These are phyloP conservation scores for Pachyramphus minor DNA, from an alignment of 2,113 vertebrate genomes.

Conservation along the genomic window DNA sequence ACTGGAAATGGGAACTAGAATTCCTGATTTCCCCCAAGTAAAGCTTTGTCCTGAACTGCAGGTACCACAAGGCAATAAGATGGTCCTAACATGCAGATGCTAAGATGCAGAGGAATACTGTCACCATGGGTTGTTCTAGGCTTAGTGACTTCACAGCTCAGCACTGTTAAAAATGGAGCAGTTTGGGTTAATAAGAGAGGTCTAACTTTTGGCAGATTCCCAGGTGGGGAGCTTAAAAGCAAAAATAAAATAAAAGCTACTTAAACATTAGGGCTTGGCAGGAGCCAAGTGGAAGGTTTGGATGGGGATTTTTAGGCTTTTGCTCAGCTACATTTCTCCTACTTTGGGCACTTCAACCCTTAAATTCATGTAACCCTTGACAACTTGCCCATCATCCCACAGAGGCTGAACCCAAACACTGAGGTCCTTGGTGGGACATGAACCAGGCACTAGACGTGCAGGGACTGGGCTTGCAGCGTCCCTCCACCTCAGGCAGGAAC, in stretches of 20 bases:
- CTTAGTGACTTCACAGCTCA: not conserved
- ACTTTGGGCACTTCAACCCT: not conserved
- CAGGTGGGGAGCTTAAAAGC: not conserved
- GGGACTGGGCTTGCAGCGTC: not conserved
- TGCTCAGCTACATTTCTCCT: not conserved
- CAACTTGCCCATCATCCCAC: not conserved
- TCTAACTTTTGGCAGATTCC: not conserved
- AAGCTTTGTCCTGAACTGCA: not conserved
- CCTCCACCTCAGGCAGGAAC: not conserved
- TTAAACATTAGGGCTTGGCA: conserved; percentile 1
- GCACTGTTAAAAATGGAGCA: not conserved
- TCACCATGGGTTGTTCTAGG: not conserved
- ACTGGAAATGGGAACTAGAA: not conserved
- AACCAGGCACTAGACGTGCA: not conserved
- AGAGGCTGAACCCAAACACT: not conserved
- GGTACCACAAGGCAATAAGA: not conserved
- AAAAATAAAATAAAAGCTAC: conserved; percentile 19
- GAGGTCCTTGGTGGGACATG: not conserved
- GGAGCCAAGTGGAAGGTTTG: not conserved
- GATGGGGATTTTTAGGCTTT: not conserved
- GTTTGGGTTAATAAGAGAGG: not conserved
- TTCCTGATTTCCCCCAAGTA: not conserved
- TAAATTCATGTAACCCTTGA: not conserved
- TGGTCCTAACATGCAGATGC: not conserved
- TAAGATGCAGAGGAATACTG: not conserved